A percentile compares a stretch with the other conserved stretches of the same genome.
These are phyloP conservation scores for Oreochromis spilurus DNA, from an alignment of 2,113 vertebrate species.

Conservation along the genomic window DNA sequence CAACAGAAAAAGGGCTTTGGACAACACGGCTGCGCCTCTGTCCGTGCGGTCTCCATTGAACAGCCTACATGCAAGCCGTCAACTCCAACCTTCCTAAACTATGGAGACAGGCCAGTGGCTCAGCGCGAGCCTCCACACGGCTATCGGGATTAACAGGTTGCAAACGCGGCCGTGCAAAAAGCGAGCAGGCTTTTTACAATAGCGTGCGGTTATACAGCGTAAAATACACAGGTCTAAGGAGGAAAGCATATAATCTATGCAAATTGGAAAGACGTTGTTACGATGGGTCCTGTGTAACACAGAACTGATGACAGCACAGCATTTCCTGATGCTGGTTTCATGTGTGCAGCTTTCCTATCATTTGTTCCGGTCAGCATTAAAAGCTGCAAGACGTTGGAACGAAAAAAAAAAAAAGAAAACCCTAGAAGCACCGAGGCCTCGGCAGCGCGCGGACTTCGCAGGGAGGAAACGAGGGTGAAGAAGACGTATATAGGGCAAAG, in stretches of 20 bases:
- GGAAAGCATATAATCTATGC: not conserved
- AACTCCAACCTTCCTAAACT: not conserved
- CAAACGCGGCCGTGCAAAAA: conserved; percentile 42
- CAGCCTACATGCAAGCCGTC: not conserved
- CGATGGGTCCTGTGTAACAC: not conserved
- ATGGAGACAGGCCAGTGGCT: not conserved
- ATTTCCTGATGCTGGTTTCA: not conserved
- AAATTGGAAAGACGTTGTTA: not conserved
- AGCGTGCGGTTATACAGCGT: not conserved
- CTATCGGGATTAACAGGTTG: conserved; percentile 1
- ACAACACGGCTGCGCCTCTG: conserved; percentile 70
- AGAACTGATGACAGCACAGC: not conserved
- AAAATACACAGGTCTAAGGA: not conserved
- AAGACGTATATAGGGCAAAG: conserved; percentile 61
- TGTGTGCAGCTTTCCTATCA: not conserved
- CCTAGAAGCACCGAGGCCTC: not conserved
- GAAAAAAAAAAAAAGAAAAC: not conserved
- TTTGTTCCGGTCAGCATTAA: not conserved
- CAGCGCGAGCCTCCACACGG: not conserved
- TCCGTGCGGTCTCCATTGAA: conserved; percentile 13
- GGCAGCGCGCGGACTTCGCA: not conserved
- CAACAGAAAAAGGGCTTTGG: conserved; percentile 93
- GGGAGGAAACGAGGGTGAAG: conserved; percentile 48
- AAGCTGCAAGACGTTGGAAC: not conserved
- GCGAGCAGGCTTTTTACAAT: conserved; percentile 12